Base-by-base conservation (phyloP, 2,797 vertebrate genomes). In the Xiphorhynchus erythropygius region DNA sequence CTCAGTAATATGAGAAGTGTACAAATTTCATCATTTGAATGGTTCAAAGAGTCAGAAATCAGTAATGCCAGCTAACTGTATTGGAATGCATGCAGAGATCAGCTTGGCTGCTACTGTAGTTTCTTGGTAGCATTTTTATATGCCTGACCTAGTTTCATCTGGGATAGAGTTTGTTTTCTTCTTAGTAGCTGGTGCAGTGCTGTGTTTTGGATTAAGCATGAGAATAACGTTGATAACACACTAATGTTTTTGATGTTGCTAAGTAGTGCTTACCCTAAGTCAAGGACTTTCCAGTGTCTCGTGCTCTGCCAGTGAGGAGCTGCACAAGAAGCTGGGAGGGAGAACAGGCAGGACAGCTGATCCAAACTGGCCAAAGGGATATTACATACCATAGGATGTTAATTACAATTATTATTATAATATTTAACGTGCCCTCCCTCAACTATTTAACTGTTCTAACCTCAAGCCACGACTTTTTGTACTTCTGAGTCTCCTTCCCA, bases 361-460 rank as follows among this genome's bases (percentile, higher is more conserved):
- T 6, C 52, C 5, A 53, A 3, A 46, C 12, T 70, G 50, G 1
- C n/a, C 11, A 84, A 27, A 65, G 39, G 33, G 65, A 10, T 84
- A 35, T 65, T 77, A 44, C 7, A 23, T 32, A 24, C 22, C 25
- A 27, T 0, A 15, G 64, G 18, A 39, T 64, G 28, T 35, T n/a
- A 19, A 50, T 39, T 3, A 33, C 10, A 64, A 32, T 59, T 4
- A 42, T 77, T 30, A 18, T 46, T 46, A 7, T 19, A 27, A 27
- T 59, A 24, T 59, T 64, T 70, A 22, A n/a, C 18, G 2, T 7
- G 11, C 23, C 53, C 22, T 39, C 13, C 44, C 8, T 0, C 0
- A 33, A 32, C 30, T 46, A 17, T 53, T 46, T 53, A 46, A 52
- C 46, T 71, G 22, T 64, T 78, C 30, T 71, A 35, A 46, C 9